phyloP scores from a whole-genome alignment of 2,113 vertebrate genomes.

The Mystacornis crossleyi region DNA sequence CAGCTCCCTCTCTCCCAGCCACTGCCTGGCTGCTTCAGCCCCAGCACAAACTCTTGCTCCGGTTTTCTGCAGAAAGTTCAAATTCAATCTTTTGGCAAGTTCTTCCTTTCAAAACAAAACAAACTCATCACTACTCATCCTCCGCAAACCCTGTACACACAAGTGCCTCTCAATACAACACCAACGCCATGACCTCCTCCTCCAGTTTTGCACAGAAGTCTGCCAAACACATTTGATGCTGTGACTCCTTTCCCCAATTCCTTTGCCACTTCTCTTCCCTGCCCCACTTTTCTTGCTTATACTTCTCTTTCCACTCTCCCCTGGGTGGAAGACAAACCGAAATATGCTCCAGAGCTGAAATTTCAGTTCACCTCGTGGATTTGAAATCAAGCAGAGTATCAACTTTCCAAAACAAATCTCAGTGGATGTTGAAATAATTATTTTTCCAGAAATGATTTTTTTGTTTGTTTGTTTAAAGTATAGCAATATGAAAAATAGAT shows the following conservation, averaged over 20 bases:
- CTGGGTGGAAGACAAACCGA: background rate
- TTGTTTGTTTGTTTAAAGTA: background rate
- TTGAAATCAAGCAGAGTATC: background rate
- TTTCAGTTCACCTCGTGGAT: background rate
- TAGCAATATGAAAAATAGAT: background rate
- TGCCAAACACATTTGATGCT: background rate
- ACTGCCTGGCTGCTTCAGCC: background rate
- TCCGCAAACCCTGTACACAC: background rate
- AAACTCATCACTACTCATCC: background rate
- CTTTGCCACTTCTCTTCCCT: background rate
- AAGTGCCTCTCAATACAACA: accelerated
- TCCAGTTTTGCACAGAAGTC: background rate
- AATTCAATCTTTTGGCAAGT: background rate
- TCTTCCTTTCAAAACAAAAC: background rate
- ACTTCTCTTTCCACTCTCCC: background rate
- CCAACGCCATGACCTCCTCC: background rate
- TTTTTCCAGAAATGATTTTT: background rate
- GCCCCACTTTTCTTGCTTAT: background rate
- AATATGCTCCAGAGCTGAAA: background rate
- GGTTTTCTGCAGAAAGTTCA: background rate
- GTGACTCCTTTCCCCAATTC: background rate
- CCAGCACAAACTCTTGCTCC: background rate
- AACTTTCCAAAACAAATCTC: background rate
- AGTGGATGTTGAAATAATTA: background rate
- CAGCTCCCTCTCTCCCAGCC: background rate